Evolutionary conservation across 2,797 vertebrate genomes (phyloP).

Genomic region (Pitangus sulphuratus): DNA sequence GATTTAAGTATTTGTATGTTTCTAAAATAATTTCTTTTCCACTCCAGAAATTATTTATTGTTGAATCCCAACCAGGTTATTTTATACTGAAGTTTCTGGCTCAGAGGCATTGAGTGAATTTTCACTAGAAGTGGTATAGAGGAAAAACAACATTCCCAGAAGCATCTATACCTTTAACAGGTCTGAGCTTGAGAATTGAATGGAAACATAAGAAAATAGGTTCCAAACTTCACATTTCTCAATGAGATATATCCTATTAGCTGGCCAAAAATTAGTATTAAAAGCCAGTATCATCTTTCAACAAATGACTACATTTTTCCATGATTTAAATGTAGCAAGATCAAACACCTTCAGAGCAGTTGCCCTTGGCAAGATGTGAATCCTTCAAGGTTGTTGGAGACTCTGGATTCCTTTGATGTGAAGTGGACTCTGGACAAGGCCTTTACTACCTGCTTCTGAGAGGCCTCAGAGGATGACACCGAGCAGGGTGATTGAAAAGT

Average conservation of each 20-base stretch:
- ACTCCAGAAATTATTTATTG: background rate
- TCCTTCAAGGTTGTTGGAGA: background rate
- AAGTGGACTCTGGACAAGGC: background rate
- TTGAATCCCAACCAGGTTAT: background rate
- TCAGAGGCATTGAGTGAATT: background rate
- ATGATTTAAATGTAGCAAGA: background rate
- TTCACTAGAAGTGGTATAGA: background rate
- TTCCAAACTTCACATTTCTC: background rate
- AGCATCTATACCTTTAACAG: background rate
- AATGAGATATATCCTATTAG: background rate
- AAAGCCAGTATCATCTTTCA: background rate
- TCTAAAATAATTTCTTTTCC: background rate
- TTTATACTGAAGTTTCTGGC: background rate
- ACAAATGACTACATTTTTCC: background rate
- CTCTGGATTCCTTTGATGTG: background rate
- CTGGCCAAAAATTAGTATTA: background rate
- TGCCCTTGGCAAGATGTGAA: background rate
- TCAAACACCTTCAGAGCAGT: background rate
- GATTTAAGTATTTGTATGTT: background rate
- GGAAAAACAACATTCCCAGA: background rate
- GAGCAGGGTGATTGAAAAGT: background rate
- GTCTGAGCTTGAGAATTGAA: background rate
- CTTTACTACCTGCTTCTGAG: background rate
- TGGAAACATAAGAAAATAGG: background rate
- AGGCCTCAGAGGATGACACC: fast-evolving